Percentiles rank a stretch among this genome's conserved stretches.
Conservation (phyloP, 2,888 invertebrate species). For the Epiblema foenella region DNA sequence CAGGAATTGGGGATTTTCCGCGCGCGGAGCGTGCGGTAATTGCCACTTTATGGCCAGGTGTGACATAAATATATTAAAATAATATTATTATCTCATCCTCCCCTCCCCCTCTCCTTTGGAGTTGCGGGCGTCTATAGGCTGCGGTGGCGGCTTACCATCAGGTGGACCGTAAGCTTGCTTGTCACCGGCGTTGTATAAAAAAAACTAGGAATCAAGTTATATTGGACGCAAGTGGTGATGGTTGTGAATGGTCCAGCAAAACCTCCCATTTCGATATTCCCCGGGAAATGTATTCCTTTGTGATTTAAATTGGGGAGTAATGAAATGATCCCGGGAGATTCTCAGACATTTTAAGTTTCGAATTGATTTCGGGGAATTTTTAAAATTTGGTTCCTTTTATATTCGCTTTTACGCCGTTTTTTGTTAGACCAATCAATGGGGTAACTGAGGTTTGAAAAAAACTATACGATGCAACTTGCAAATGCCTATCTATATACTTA, state of each 20-base stretch:
- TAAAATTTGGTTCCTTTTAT: conserved; percentile 27
- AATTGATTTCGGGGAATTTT: conserved; percentile 34
- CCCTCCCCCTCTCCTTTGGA: too few species aligned
- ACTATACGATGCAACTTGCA: too few species aligned
- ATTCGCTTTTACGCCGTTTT: conserved; percentile 24
- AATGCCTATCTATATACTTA: too few species aligned
- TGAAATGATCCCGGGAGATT: conserved; percentile 65
- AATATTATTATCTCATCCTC: too few species aligned
- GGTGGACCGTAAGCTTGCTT: too few species aligned
- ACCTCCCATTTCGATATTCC: background rate
- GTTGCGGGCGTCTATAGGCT: too few species aligned
- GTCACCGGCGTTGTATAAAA: too few species aligned
- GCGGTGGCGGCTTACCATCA: too few species aligned
- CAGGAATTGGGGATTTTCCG: too few species aligned
- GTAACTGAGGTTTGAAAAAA: background rate
- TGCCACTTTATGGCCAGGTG: too few species aligned
- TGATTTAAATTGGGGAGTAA: conserved; percentile 73
- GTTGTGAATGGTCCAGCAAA: background rate
- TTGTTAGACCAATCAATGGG: conserved; percentile 1
- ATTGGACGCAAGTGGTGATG: background rate
- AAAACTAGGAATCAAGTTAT: background rate
- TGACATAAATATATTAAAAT: too few species aligned
- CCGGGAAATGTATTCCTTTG: conserved; percentile 73
- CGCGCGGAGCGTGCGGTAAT: too few species aligned
- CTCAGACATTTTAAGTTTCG: conserved; percentile 40